Percentiles rank a stretch among this genome's conserved stretches.
Conservation (phyloP, 2,888 invertebrate species). For the Coelinius sp. region DNA sequence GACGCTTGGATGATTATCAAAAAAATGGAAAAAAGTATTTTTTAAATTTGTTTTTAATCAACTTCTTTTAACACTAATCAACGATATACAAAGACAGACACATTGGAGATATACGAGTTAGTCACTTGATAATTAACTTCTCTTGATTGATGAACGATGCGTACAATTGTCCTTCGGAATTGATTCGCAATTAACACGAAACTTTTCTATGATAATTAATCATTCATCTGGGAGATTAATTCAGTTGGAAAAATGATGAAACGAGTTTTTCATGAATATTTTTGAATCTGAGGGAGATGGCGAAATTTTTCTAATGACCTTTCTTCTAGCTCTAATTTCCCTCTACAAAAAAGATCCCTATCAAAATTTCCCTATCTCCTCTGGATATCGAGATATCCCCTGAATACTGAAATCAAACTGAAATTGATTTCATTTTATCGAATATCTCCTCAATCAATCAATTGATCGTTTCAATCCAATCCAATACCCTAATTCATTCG, state of each 20-base stretch:
- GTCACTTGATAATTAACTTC: background rate
- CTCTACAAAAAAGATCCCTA: no score
- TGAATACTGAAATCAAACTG: no score
- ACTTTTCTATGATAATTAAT: background rate
- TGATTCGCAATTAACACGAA: background rate
- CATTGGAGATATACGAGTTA: conserved; percentile 2
- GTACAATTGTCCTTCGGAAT: background rate
- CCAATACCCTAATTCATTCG: background rate
- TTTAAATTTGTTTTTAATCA: conserved; percentile 16
- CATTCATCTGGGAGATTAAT: background rate
- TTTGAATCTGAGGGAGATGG: no score
- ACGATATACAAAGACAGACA: conserved; percentile 22
- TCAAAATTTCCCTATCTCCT: no score
- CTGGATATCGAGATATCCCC: no score
- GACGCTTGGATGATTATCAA: conserved; percentile 29
- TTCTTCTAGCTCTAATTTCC: no score
- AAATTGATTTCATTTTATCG: no score
- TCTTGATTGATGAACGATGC: background rate
- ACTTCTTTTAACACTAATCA: conserved; percentile 23
- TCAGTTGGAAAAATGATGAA: background rate
- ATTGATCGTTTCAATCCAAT: no score
- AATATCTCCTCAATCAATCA: no score
- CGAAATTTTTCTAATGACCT: no score
- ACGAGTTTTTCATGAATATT: no score
- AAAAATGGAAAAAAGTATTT: conserved; percentile 13